Conservation (phyloP, 2,113 vertebrate species). For the Phrynosoma platyrhinos region DNA sequence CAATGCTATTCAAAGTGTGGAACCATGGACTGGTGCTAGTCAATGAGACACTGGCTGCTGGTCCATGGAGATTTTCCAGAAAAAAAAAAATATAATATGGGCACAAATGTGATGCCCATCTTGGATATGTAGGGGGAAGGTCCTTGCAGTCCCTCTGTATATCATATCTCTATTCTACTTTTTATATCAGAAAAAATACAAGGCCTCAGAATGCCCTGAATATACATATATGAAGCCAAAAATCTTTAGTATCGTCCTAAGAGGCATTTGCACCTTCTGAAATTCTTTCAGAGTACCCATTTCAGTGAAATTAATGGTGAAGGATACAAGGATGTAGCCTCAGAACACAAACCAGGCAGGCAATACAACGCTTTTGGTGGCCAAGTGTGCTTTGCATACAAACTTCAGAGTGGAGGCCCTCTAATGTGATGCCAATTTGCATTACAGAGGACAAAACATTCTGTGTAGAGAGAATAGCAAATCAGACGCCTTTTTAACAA, state of each 20-base stretch:
- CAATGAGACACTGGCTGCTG: too few species aligned
- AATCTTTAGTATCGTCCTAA: background rate
- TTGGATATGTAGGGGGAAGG: too few species aligned
- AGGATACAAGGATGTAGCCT: slow-evolving; percentile 13
- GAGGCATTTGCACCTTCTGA: background rate
- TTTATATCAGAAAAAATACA: background rate
- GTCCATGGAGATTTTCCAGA: too few species aligned
- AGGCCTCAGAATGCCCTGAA: background rate
- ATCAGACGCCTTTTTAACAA: background rate
- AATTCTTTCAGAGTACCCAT: fast-evolving
- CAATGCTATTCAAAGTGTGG: too few species aligned
- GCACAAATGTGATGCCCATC: too few species aligned
- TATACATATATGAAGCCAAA: background rate
- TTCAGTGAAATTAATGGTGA: background rate
- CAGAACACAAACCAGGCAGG: slow-evolving; percentile 14
- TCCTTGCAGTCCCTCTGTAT: too few species aligned
- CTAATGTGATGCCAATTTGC: slow-evolving; percentile 12
- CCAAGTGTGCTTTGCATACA: slow-evolving; percentile 24
- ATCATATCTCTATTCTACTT: too few species aligned
- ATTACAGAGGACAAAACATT: slow-evolving; percentile 34
- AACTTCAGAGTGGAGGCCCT: fast-evolving
- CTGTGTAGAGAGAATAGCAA: slow-evolving; percentile 23
- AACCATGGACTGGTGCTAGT: too few species aligned
- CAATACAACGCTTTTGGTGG: background rate
- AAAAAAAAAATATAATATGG: too few species aligned